phyloP scores from a whole-genome alignment of 2,113 vertebrate genomes.

The Menura novaehollandiae region DNA sequence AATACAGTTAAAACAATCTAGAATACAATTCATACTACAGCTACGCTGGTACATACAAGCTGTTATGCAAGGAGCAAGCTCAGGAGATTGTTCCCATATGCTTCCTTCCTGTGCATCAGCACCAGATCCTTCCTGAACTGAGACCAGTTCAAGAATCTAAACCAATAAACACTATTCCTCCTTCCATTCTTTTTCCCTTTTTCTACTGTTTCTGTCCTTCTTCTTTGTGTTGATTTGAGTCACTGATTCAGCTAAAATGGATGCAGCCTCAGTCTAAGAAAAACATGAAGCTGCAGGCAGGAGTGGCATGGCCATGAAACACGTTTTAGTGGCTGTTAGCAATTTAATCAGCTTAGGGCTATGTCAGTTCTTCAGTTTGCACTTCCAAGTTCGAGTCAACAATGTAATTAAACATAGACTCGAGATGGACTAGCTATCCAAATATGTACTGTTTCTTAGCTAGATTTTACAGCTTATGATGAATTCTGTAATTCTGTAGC shows the following conservation, averaged over 20 bases:
- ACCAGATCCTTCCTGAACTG: not conserved
- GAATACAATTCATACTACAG: not conserved
- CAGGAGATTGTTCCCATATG: not conserved
- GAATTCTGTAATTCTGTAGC: not conserved
- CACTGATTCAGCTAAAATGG: fast-evolving
- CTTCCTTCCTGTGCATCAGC: not conserved
- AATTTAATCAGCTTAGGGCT: not conserved
- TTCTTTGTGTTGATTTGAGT: not conserved
- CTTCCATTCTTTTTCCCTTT: fast-evolving
- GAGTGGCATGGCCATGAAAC: not conserved
- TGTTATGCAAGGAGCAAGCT: not conserved
- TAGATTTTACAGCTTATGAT: not conserved
- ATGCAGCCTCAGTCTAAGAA: not conserved
- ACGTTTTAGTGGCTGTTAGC: fast-evolving
- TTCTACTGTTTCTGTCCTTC: not conserved
- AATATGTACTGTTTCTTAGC: not conserved
- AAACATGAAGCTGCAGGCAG: not conserved
- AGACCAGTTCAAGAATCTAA: not conserved
- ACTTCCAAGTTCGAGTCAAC: not conserved
- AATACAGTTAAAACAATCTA: not conserved
- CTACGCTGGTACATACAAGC: fast-evolving
- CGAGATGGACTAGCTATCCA: not conserved
- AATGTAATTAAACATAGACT: not conserved
- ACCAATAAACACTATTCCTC: not conserved
- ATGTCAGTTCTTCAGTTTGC: not conserved